phyloP scores from a whole-genome alignment of 2,113 vertebrate genomes.

The Osmerus eperlanus region DNA sequence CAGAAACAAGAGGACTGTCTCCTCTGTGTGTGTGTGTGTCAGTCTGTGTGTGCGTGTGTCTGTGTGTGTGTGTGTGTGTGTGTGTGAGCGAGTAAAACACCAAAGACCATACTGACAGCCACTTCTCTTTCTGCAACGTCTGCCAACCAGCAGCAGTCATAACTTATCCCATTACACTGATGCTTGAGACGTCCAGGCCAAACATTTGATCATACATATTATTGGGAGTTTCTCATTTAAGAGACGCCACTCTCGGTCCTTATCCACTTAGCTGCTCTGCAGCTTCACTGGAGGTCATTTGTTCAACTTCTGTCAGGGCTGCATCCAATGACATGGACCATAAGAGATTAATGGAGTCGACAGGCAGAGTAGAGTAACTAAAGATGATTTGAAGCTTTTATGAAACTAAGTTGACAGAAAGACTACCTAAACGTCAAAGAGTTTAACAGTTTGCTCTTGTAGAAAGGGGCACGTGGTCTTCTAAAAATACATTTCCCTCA shows the following conservation, averaged over 20 bases:
- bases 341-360: constrained; percentile 23
- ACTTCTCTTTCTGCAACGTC: constrained; percentile 27
- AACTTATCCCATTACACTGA: constrained; percentile 40
- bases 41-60: background rate
- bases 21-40: constrained; percentile 17
- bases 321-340: background rate
- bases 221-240: constrained; percentile 19
- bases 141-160: constrained; percentile 44
- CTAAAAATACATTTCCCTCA: too few relatives aligned
- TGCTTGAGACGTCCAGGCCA: constrained; percentile 45
- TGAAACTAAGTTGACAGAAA: constrained; percentile 1
- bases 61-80: constrained; percentile 17
- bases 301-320: background rate
- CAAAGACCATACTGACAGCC: constrained; percentile 37
- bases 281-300: constrained; percentile 3
- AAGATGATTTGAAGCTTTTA: constrained; percentile 12
- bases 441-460: too few relatives aligned
- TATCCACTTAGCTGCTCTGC: constrained; percentile 8
- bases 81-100: constrained; percentile 6
- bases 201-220: constrained; percentile 28
- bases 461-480: too few relatives aligned
- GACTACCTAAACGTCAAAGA: background rate
- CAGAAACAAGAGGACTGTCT: constrained; percentile 41
- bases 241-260: constrained; percentile 1
- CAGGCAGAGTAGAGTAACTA: background rate